Conservation (phyloP, 2,113 vertebrate species). For the Salvelinus fontinalis region DNA sequence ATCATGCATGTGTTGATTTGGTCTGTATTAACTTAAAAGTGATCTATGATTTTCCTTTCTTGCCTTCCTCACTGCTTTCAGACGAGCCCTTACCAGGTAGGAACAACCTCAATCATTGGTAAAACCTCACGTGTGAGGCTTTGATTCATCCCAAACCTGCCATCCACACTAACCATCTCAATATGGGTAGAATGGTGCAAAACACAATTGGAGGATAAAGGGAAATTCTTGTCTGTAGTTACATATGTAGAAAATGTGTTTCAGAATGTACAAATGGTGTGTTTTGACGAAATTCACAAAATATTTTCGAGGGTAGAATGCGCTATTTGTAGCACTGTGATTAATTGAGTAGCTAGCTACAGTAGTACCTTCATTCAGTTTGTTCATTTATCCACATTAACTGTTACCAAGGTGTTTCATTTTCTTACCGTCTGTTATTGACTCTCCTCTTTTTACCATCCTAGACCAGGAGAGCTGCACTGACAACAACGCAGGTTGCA, state of each 20-base stretch:
- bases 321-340: neutral
- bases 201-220: conserved; percentile 20
- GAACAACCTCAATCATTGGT: conserved; percentile 74
- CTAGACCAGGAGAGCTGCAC: conserved; percentile 91
- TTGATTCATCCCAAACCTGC: conserved; percentile 48
- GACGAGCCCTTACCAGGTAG: conserved; percentile 96
- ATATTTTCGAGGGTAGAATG: too few species aligned
- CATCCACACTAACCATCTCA: conserved; percentile 25
- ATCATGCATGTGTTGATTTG: conserved; percentile 79
- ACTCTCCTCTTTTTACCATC: neutral
- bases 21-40: conserved; percentile 69
- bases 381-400: neutral
- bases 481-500: conserved; percentile 93
- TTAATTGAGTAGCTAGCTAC: neutral
- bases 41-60: conserved; percentile 77
- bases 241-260: neutral
- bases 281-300: too few species aligned
- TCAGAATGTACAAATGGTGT: neutral
- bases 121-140: conserved; percentile 54
- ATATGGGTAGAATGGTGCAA: conserved; percentile 26
- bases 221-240: neutral
- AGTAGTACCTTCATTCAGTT: neutral
- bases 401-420: neutral
- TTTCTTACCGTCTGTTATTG: neutral
- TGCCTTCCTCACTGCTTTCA: conserved; percentile 87